Evolutionary conservation across 2,888 invertebrate species (phyloP), one percentile per base, ranked within the genome.

Genomic region (Busseola fusca): DNA sequence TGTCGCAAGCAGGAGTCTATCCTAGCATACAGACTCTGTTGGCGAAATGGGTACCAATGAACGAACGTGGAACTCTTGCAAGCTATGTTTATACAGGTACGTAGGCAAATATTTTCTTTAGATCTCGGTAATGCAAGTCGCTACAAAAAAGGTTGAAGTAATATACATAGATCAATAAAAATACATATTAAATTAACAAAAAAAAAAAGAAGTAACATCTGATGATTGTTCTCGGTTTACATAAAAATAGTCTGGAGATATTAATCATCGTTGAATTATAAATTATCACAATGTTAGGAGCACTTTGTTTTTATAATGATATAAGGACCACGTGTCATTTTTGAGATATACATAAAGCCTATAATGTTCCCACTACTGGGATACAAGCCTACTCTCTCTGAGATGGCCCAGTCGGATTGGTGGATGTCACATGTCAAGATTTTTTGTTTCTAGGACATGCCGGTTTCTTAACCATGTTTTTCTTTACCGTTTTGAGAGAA

Each of bases 31-130:
- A 97, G 78, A 97, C 96, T 0, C 87, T 97, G 9, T 86, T 98
- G 64, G 96, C 97, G 0, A 97, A 97, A 87, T 98, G 98, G 98
- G 97, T 95, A 0, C 97, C 97, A 0, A 86, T 92, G 0, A 94
- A 94, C 0, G 97, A 97, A 87, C 93, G 97, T 27, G 96, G 96
- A 0, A 93, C 96, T 69, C 88, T 97, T 21, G 92, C 94, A 78
- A 93, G 96, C 70, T 93, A 92, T 48, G 93, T 96, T 0, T 96
- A 96, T 77, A 95, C 93, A 79, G 95, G 95, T 94, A 81, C 27
- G 21, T 54, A n/a, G 21, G 21, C 27, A 27, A 30, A 48, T 9
- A 18, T 30, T 50, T 34, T 40, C 1, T 50, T 25, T 42, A 4
- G 12, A 30, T 16, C 0, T 50, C 9, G 34, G 5, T 9, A 6